These are phyloP conservation scores for Drosophila sordidapex DNA, from an alignment of 2,888 invertebrate genomes.

Conservation along the genomic window DNA sequence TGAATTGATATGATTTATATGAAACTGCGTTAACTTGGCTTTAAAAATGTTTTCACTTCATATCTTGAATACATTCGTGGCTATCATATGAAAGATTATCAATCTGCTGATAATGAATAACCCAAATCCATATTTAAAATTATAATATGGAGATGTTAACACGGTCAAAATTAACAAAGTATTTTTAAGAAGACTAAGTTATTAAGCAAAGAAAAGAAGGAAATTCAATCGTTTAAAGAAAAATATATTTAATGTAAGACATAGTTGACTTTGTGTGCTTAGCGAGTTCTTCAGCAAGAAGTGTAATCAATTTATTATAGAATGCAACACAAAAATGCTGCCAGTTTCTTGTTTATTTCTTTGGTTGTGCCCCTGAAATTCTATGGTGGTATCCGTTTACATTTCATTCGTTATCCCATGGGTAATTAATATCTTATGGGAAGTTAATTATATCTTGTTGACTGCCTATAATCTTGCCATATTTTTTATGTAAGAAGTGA, in stretches of 20 bases:
- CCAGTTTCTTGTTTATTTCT: conserved; percentile 41
- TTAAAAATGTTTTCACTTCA: background rate
- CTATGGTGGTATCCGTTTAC: conserved; percentile 14
- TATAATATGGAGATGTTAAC: background rate
- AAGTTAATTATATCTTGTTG: conserved; percentile 66
- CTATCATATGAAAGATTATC: background rate
- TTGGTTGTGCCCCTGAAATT: conserved; percentile 37
- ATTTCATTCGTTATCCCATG: conserved; percentile 34
- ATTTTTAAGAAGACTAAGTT: background rate
- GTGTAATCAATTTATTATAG: background rate
- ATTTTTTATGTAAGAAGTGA: conserved; percentile 39
- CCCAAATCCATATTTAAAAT: background rate
- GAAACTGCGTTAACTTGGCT: background rate
- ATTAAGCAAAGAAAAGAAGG: background rate
- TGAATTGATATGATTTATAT: background rate
- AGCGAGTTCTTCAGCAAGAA: too few relatives aligned
- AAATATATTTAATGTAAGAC: background rate
- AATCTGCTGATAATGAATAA: background rate
- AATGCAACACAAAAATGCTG: background rate
- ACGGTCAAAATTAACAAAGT: background rate
- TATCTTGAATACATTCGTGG: background rate
- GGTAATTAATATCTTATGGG: conserved; percentile 77
- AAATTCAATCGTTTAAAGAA: background rate
- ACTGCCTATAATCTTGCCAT: conserved; percentile 43
- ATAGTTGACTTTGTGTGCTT: background rate